Percentiles rank a stretch among this genome's conserved stretches.
Evolutionary conservation across 2,797 vertebrate species (phyloP).

Genomic region (Sphaeramia orbicularis): DNA sequence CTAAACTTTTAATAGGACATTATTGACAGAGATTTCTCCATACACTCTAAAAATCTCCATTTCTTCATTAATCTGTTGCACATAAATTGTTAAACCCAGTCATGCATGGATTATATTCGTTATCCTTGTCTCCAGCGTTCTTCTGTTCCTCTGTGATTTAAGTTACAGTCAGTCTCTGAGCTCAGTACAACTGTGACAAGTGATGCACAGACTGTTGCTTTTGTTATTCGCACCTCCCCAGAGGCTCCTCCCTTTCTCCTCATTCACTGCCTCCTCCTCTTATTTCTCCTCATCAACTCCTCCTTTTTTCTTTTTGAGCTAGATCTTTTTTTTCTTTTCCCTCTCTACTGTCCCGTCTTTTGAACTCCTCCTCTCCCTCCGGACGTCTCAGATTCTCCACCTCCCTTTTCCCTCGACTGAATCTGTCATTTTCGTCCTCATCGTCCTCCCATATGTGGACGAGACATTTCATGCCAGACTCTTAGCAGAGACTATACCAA

Average conservation of each 20-base stretch:
- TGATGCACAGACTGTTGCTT: constrained; percentile 34
- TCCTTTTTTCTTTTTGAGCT: constrained; percentile 21
- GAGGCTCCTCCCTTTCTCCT: constrained; percentile 28
- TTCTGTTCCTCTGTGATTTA: neutral
- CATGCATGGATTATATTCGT: neutral
- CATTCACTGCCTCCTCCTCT: constrained; percentile 15
- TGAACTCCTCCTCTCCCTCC: constrained; percentile 37
- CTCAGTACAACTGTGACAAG: constrained; percentile 23
- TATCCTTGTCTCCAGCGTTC: neutral
- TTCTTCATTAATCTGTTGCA: constrained; percentile 15
- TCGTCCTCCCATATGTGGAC: neutral
- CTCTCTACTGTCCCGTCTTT: constrained; percentile 10
- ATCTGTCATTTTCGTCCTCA: constrained; percentile 6
- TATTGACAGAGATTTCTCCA: neutral
- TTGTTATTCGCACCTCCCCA: constrained; percentile 30
- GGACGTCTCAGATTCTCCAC: constrained; percentile 7
- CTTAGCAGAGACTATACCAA: constrained; percentile 8
- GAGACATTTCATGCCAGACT: constrained; percentile 1
- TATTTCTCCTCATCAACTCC: constrained; percentile 14
- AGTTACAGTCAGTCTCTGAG: neutral
- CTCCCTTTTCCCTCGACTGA: constrained; percentile 6
- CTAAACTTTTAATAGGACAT: too few species aligned
- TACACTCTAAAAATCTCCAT: neutral
- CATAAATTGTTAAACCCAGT: constrained; percentile 7
- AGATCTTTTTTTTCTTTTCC: neutral